These are phyloP conservation scores for Amphiprion ocellaris DNA, from an alignment of 2,113 vertebrate species.

Conservation along the genomic window DNA sequence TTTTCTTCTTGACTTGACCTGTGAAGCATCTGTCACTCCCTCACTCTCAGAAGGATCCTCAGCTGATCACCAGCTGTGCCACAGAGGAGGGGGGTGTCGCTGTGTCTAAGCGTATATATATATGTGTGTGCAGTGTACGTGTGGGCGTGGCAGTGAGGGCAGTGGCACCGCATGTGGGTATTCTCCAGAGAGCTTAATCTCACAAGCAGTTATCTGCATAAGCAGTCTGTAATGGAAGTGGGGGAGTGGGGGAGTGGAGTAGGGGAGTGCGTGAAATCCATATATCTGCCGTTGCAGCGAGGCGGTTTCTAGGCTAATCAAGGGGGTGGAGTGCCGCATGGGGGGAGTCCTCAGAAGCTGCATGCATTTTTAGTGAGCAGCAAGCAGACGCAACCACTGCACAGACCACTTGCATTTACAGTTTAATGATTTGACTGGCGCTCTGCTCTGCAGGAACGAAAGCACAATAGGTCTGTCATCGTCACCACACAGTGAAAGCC, in stretches of 20 bases:
- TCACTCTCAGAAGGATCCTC: slow-evolving; percentile 14
- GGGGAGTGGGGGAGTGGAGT: slow-evolving; percentile 35
- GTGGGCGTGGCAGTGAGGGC: slow-evolving; percentile 44
- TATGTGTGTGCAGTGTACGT: slow-evolving; percentile 6
- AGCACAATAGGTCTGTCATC: slow-evolving; percentile 37
- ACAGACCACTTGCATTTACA: slow-evolving; percentile 5
- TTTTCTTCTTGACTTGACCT: slow-evolving; percentile 5
- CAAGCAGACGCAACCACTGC: background rate
- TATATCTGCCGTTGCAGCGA: slow-evolving; percentile 50
- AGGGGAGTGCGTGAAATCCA: slow-evolving; percentile 60
- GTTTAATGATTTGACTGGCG: slow-evolving; percentile 32
- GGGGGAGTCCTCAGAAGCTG: slow-evolving; percentile 10
- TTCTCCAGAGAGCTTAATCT: slow-evolving; percentile 70
- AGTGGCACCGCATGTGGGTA: slow-evolving; percentile 56
- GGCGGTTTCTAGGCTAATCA: slow-evolving; percentile 38
- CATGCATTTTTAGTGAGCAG: slow-evolving; percentile 23
- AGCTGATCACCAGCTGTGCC: slow-evolving; percentile 65
- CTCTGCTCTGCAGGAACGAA: slow-evolving; percentile 27
- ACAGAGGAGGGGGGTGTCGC: background rate
- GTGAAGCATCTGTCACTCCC: slow-evolving; percentile 25
- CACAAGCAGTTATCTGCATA: slow-evolving; percentile 63
- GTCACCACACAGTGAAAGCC: slow-evolving; percentile 30
- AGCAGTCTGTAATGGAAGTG: slow-evolving; percentile 41
- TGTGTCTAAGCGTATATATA: slow-evolving; percentile 5
- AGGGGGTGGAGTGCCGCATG: slow-evolving; percentile 3